Conservation (phyloP, 2,113 vertebrate species). For the Parotia lawesii region DNA sequence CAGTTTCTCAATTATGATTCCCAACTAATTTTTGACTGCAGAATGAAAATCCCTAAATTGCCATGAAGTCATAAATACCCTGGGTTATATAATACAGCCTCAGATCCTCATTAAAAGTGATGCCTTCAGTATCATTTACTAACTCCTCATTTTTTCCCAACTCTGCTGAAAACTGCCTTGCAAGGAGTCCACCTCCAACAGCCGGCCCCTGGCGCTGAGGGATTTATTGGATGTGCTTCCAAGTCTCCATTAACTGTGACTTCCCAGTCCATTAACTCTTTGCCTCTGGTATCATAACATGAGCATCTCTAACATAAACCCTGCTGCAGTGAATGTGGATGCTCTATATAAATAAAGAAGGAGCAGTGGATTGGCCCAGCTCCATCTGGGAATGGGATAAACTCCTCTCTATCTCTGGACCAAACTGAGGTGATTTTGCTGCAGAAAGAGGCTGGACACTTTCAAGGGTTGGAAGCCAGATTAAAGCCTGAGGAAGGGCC, state of each 20-base stretch:
- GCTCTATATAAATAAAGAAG: not conserved
- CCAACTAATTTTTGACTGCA: not conserved
- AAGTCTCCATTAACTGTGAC: not conserved
- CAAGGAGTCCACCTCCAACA: not conserved
- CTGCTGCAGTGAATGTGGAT: not conserved
- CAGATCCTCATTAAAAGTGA: not conserved
- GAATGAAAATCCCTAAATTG: not conserved
- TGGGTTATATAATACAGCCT: not conserved
- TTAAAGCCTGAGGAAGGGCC: not conserved
- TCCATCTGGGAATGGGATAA: not conserved
- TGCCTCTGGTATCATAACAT: not conserved
- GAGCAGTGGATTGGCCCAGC: not conserved
- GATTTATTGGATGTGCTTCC: not conserved
- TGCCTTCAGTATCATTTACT: not conserved
- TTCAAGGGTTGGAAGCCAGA: not conserved
- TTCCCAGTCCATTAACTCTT: constrained; percentile 30
- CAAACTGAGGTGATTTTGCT: not conserved
- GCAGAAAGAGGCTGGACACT: not conserved
- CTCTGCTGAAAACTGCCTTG: not conserved
- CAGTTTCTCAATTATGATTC: not conserved
- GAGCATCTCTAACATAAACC: constrained; percentile 1
- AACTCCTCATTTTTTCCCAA: not conserved
- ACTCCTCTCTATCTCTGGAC: not conserved
- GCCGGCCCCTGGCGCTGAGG: not conserved
- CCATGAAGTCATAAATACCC: not conserved